These are phyloP conservation scores for Teleogryllus occipitalis DNA, from an alignment of 1,140 invertebrate species.

Conservation along the genomic window DNA sequence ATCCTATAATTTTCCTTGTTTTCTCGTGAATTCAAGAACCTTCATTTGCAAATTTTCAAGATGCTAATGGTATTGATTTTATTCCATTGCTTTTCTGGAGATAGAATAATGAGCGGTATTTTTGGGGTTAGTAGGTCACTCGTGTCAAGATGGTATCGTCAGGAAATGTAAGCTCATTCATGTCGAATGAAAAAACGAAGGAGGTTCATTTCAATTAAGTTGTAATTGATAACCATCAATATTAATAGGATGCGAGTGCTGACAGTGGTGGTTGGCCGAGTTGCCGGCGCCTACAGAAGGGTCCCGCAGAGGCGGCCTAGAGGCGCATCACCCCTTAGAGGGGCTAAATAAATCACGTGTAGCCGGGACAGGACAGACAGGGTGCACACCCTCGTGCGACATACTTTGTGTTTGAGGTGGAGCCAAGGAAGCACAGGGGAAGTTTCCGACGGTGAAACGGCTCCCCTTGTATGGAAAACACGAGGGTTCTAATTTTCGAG, in stretches of 20 bases:
- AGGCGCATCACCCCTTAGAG: background rate
- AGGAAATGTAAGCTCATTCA: too few species aligned
- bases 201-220: background rate
- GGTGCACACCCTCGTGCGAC: background rate
- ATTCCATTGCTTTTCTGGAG: too few species aligned
- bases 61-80: too few species aligned
- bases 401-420: background rate
- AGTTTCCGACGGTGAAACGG: background rate
- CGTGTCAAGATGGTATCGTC: background rate
- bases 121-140: background rate
- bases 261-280: background rate
- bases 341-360: slow-evolving; percentile 1
- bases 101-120: background rate
- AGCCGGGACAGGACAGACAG: background rate
- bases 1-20: too few species aligned
- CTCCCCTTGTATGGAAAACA: background rate
- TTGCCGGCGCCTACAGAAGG: background rate
- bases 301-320: too few species aligned
- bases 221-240: background rate
- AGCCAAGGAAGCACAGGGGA: background rate
- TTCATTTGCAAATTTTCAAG: too few species aligned
- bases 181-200: background rate
- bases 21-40: too few species aligned
- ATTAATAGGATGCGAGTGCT: background rate
- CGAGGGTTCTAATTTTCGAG: background rate